Evolutionary conservation across 53 echinoderm and acorn worm species (phyloP).

Genomic region (Temnopleurus reevesii): DNA sequence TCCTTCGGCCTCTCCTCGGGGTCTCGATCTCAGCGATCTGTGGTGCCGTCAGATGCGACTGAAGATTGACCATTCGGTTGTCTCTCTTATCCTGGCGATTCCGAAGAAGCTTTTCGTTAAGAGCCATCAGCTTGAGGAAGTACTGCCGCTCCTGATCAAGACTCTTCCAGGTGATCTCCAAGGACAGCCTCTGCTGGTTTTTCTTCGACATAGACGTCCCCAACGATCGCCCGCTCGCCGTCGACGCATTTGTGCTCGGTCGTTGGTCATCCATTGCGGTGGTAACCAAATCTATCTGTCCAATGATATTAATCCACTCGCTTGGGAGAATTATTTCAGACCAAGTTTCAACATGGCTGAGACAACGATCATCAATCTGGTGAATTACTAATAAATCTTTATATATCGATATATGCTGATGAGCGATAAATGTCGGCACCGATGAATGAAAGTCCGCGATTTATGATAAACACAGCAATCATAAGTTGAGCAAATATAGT

Average conservation of each 20-base stretch:
- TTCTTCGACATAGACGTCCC: constrained; percentile 37
- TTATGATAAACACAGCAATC: too few species aligned
- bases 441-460: too few species aligned
- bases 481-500: too few species aligned
- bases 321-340: too few species aligned
- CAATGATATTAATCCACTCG: too few species aligned
- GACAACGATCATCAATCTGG: too few species aligned
- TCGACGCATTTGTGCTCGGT: neutral
- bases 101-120: constrained; percentile 50
- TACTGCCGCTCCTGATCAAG: constrained; percentile 54
- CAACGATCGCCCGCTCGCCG: constrained; percentile 33
- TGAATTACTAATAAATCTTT: too few species aligned
- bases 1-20: neutral
- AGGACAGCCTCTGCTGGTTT: constrained; percentile 36
- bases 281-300: too few species aligned
- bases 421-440: too few species aligned
- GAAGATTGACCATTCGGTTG: constrained; percentile 57
- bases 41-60: constrained; percentile 60
- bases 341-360: too few species aligned
- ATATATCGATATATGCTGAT: too few species aligned
- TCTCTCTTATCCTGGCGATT: constrained; percentile 29
- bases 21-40: constrained; percentile 34
- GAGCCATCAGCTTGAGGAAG: constrained; percentile 55
- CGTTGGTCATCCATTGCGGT: constrained; percentile 14
- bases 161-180: constrained; percentile 27